phyloP scores from a whole-genome alignment of 2,797 vertebrate genomes.

The Loriculus beryllinus region DNA sequence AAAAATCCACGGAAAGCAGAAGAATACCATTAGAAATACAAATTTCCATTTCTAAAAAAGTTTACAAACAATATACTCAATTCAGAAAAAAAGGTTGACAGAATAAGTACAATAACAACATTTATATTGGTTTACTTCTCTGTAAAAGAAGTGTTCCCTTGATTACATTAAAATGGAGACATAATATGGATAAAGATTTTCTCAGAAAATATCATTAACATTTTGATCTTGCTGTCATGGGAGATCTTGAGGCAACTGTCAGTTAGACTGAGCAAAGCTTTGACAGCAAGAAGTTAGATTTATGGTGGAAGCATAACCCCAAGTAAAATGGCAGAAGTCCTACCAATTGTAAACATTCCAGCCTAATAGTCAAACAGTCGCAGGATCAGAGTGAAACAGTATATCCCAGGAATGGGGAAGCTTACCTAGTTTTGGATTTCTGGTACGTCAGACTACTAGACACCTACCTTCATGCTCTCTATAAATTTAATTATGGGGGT shows the following conservation, averaged over 20 bases:
- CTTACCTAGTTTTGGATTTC: not conserved
- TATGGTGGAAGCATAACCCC: not conserved
- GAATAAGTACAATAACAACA: not conserved
- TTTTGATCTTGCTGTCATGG: conserved; percentile 21
- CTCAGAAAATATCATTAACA: not conserved
- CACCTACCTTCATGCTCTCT: not conserved
- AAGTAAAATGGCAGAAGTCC: not conserved
- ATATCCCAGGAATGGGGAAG: not conserved
- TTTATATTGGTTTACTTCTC: not conserved
- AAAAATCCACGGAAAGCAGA: not conserved
- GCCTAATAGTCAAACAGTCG: not conserved
- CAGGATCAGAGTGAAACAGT: not conserved
- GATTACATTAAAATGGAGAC: conserved; percentile 8
- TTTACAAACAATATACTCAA: not conserved
- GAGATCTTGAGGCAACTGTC: not conserved
- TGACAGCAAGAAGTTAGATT: not conserved
- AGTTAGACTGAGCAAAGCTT: conserved; percentile 18
- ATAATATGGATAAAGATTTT: not conserved
- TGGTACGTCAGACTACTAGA: not conserved
- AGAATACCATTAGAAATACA: not conserved
- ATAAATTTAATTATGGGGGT: not conserved
- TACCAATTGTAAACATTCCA: not conserved
- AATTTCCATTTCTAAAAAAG: not conserved
- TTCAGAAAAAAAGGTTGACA: not conserved
- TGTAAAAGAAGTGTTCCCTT: not conserved